These are phyloP conservation scores for Malurus melanocephalus DNA, from an alignment of 2,113 vertebrate genomes.

Conservation along the genomic window DNA sequence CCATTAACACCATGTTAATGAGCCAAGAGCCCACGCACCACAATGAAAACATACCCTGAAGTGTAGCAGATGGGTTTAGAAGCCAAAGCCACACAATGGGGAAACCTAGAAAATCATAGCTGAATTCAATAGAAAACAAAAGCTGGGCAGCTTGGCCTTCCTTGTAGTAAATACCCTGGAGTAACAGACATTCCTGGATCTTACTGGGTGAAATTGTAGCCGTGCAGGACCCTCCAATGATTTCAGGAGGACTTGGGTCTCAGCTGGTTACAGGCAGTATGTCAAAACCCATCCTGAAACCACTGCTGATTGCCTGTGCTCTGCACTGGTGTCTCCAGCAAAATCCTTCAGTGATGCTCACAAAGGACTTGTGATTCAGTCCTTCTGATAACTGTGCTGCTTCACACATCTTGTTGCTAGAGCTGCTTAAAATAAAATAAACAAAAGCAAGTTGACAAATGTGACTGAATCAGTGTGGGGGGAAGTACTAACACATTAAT, in stretches of 20 bases:
- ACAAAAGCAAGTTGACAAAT: not conserved
- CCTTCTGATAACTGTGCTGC: not conserved
- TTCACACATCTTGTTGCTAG: not conserved
- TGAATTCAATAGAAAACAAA: conserved; percentile 34
- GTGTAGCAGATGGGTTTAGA: conserved; percentile 61
- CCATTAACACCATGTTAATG: conserved; percentile 63
- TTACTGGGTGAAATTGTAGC: not conserved
- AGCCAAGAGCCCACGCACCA: conserved; percentile 50
- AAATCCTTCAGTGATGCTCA: not conserved
- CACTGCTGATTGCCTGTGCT: not conserved
- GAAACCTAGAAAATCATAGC: conserved; percentile 19
- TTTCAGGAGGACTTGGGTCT: not conserved
- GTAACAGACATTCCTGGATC: not conserved
- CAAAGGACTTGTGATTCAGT: not conserved
- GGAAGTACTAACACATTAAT: not conserved
- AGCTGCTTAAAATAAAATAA: conserved; percentile 9
- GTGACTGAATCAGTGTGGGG: not conserved
- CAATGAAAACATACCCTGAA: conserved; percentile 59
- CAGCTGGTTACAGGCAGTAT: not conserved
- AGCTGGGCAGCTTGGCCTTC: conserved; percentile 13
- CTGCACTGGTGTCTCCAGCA: accelerated
- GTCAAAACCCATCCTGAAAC: conserved; percentile 8
- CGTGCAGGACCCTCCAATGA: not conserved
- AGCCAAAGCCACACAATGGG: conserved; percentile 53
- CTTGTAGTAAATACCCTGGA: not conserved